Evolutionary conservation across 2,888 invertebrate species (phyloP), one percentile per base, ranked within the genome.

Genomic region (Exocentrus adspersus): DNA sequence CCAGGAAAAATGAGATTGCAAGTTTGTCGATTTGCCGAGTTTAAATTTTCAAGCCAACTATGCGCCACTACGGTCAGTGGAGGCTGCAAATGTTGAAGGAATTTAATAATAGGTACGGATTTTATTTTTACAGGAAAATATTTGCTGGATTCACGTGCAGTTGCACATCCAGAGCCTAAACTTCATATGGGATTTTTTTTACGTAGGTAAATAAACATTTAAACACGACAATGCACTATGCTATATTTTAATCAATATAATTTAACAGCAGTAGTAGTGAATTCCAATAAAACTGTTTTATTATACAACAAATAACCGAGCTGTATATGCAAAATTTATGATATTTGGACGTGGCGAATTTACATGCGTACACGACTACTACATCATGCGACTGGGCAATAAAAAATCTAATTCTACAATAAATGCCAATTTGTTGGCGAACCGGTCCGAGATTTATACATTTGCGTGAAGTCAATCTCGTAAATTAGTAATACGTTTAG

Each of bases 221-320:
- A n/a, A n/a, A n/a, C n/a, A n/a, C n/a, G n/a, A 30, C 7, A 51
- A 3, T 17, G 24, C 14, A 24, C 16, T 14, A 48, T 28, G 28
- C 24, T 28, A 48, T 48, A 48, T 48, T 12, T 48, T 19, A 51
- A 32, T 51, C 32, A 51, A 51, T 51, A 32, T 17, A 51, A 17
- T 30, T 51, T n/a, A n/a, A n/a, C n/a, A 28, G 17, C 17, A n/a
- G 19, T 10, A 16, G 32, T 32, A 32, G 10, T 17, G 51, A 17
- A 51, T 0, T 6, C 30, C 30, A 32, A 32, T 37, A 51, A 51
- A 19, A 7, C 37, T 20, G n/a, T 19, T 42, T 20, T 42, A 42
- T 42, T 42, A 54, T 42, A 43, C 69, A 60, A 71, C 63, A 51
- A 58, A 65, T 63, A 64, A 62, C 65, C 56, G 51, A 63, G n/a